Percentiles rank a stretch among this genome's conserved stretches.
Conservation (phyloP, 2,888 invertebrate species). For the Aproaerema taeniolella region DNA sequence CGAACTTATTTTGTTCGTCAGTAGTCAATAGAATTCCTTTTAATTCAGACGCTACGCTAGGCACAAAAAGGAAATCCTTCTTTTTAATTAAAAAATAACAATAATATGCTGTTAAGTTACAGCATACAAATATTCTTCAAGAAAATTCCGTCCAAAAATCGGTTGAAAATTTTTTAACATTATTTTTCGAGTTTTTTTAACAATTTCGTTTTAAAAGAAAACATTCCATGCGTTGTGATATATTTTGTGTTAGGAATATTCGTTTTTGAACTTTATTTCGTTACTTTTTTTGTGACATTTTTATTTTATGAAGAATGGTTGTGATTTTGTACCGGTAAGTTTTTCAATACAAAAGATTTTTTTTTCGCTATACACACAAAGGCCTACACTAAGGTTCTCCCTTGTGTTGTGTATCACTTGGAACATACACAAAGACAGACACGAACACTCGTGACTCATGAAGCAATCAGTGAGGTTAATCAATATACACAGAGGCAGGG, state of each 20-base stretch:
- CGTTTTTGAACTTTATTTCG: conserved; percentile 16
- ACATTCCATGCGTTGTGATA: conserved; percentile 57
- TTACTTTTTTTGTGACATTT: background rate
- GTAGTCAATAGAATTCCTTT: conserved; percentile 19
- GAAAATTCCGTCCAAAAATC: conserved; percentile 47
- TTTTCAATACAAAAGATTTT: no score
- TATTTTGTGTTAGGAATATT: conserved; percentile 30
- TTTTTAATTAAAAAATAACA: conserved; percentile 26
- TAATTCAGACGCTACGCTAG: conserved; percentile 36
- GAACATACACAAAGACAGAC: background rate
- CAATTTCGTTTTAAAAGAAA: conserved; percentile 24
- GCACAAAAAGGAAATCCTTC: no score
- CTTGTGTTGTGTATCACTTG: no score
- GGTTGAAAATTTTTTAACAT: conserved; percentile 26
- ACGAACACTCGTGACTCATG: background rate
- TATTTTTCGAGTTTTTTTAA: conserved; percentile 16
- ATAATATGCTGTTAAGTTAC: conserved; percentile 64
- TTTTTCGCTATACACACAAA: no score
- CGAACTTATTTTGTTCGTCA: background rate
- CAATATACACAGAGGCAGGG: no score
- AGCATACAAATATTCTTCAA: conserved; percentile 45
- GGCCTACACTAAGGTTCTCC: no score
- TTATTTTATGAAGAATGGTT: conserved; percentile 41
- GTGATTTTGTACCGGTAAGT: conserved; percentile 51
- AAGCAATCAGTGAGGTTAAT: no score